Percentiles rank a stretch among this genome's conserved stretches.
These are phyloP conservation scores for Schrankia costaestrigalis DNA, from an alignment of 2,888 invertebrate genomes.

Conservation along the genomic window DNA sequence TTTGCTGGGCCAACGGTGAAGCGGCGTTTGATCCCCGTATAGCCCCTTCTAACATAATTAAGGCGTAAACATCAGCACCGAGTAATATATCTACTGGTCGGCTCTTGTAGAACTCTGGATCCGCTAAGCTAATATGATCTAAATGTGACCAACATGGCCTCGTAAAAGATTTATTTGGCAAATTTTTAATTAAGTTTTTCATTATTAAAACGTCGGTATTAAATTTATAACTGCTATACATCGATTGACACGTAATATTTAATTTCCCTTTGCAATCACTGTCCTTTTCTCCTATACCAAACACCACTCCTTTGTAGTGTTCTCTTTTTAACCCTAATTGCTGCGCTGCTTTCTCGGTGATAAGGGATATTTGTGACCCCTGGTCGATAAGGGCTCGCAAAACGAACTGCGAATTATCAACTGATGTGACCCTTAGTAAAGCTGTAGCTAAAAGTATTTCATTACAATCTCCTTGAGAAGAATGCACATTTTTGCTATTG, in stretches of 20 bases:
- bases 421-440: background rate
- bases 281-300: background rate
- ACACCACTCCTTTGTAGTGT: background rate
- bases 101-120: constrained; percentile 1
- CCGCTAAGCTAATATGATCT: background rate
- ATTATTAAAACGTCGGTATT: background rate
- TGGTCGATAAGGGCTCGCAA: background rate
- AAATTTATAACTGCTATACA: background rate
- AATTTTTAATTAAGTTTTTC: background rate
- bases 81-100: constrained; percentile 1
- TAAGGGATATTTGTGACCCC: background rate
- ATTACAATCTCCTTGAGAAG: background rate
- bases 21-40: background rate
- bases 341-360: background rate
- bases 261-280: background rate
- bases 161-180: background rate
- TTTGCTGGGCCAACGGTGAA: background rate
- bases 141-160: constrained; percentile 1
- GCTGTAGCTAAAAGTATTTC: background rate
- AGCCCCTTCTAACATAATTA: background rate
- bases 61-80: background rate
- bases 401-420: background rate
- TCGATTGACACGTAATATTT: background rate
- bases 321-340: background rate
- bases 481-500: no score